Evolutionary conservation across 2,113 vertebrate species (phyloP).

Genomic region (Lota lota): DNA sequence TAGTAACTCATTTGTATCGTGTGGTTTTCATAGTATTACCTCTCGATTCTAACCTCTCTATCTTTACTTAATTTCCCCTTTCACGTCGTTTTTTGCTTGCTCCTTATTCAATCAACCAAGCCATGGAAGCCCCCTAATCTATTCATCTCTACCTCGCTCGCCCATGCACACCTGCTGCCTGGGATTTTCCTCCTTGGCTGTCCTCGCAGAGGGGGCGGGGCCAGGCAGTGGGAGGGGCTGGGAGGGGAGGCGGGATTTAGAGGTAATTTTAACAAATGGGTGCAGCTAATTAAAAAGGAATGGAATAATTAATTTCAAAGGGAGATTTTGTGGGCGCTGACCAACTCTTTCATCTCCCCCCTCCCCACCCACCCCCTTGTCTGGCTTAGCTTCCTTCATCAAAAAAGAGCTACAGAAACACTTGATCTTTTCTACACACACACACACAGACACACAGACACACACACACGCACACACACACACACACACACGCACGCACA

Average conservation of each 20-base stretch:
- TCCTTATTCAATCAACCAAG: too few relatives aligned
- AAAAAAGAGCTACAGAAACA: conserved; percentile 46
- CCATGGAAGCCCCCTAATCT: conserved; percentile 35
- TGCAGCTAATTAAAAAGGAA: conserved; percentile 62
- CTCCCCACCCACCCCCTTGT: neutral
- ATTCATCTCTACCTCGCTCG: conserved; percentile 19
- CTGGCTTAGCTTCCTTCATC: conserved; percentile 33
- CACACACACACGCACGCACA: conserved; percentile 51
- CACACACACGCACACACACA: conserved; percentile 51
- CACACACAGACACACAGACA: conserved; percentile 44
- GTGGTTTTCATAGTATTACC: too few relatives aligned
- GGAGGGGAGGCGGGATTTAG: conserved; percentile 44
- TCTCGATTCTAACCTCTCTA: too few relatives aligned
- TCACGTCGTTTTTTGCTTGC: too few relatives aligned
- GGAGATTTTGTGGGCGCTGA: conserved; percentile 35
- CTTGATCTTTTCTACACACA: conserved; percentile 54
- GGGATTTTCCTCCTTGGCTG: conserved; percentile 5
- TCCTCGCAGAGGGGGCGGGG: conserved; percentile 27
- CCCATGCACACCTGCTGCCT: conserved; percentile 8
- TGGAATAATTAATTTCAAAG: conserved; percentile 56
- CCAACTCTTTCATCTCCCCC: conserved; percentile 37
- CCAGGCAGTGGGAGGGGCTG: conserved; percentile 31
- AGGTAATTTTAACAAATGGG: conserved; percentile 62
- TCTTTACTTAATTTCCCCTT: too few relatives aligned
- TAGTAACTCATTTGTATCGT: too few relatives aligned